Evolutionary conservation across 1,140 invertebrate species (phyloP).

Genomic region (Odontomachus brunneus): DNA sequence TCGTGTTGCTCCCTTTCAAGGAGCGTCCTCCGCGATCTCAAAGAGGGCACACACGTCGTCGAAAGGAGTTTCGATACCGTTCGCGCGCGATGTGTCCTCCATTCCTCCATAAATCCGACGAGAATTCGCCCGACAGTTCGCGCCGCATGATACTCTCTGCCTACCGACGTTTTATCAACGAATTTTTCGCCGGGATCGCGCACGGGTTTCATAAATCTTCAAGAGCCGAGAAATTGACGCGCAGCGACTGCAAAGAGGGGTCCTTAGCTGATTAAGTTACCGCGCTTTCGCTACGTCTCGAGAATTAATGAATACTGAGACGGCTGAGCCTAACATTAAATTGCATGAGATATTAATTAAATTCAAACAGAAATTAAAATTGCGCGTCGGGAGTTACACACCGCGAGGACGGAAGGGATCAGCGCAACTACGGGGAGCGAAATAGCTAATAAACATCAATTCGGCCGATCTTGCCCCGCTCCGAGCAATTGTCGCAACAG

Average conservation of each 20-base stretch:
- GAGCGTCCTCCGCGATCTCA: no score
- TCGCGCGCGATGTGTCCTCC: no score
- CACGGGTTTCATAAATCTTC: constrained; percentile 39
- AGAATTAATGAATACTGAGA: constrained; percentile 59
- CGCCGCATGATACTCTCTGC: no score
- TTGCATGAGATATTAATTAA: constrained; percentile 60
- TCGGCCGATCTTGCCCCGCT: not conserved
- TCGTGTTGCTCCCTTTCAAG: not conserved
- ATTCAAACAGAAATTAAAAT: constrained; percentile 55
- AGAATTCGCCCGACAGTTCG: no score
- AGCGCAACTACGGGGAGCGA: not conserved
- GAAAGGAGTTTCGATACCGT: no score
- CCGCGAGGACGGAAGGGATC: no score
- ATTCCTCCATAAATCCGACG: no score
- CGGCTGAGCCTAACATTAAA: constrained; percentile 50
- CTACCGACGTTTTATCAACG: no score
- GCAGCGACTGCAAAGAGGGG: constrained; percentile 44
- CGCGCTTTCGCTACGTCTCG: constrained; percentile 32
- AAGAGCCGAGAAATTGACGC: constrained; percentile 44
- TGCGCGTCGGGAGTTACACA: constrained; percentile 13
- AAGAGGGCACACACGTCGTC: no score
- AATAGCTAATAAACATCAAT: not conserved
- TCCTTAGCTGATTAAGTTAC: constrained; percentile 58
- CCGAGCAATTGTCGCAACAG: not conserved
- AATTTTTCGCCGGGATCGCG: no score